Evolutionary conservation across 2,888 invertebrate genomes (phyloP), one percentile per base, ranked within the genome.

Genomic region (Trachelus iudaicus): DNA sequence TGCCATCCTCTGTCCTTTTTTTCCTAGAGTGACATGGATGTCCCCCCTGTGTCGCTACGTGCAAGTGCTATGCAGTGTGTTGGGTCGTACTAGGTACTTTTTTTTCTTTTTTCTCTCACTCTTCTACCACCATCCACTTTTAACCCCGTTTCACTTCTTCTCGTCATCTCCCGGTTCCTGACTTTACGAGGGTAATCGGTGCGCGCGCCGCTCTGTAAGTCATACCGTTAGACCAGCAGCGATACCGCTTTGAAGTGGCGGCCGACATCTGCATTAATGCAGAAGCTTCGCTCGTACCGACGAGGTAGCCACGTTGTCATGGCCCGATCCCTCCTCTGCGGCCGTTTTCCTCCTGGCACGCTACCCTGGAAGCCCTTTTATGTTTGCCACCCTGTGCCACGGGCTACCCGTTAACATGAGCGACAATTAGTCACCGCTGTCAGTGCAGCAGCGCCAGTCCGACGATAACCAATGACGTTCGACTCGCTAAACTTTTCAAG

Each of bases 181-280:
- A 80, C 76, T 79, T 81, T 56, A 56, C 56, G 56, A 56, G 56
- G 23, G 56, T 56, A 56, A 56, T 56, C 23, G 56, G 15, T 56
- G 40, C 40, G 40, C 40, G 40, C 40, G 40, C 40, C 40, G 23
- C 40, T 23, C 40, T 23, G 40, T 56, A 56, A 56, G 56, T 56
- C 56, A 56, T 23, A 56, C 56, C 9, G 56, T 56, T 56, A 9
- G 56, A 56, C 56, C 56, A 56, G 56, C 56, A 31, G 71, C 71
- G 71, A 71, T 71, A 71, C 71, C 76, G 82, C 88, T 88, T 88
- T 88, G 87, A 88, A 88, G 87, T 86, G 87, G 85, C 83, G 81
- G 78, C 79, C 82, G 84, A 85, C 85, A 85, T 87, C 86, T 87
- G 87, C 87, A 87, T 87, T 86, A 84, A 87, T 87, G 86, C 34